These are phyloP conservation scores for Epinephelus fuscoguttatus DNA, from an alignment of 2,113 vertebrate genomes.

Conservation along the genomic window DNA sequence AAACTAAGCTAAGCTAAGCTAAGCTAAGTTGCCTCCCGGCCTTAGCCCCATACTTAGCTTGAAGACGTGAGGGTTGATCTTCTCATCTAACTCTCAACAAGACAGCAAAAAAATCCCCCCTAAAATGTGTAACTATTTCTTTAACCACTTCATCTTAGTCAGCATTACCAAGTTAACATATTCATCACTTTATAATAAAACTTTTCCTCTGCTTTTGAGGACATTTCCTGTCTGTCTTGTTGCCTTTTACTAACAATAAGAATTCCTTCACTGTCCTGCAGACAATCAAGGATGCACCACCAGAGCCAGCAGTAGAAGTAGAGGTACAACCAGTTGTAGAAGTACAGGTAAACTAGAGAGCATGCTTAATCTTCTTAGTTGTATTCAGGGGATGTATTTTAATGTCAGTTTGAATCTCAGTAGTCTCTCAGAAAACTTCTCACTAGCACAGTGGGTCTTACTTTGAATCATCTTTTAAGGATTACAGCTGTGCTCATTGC, in stretches of 20 bases:
- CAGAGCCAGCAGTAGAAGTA: constrained; percentile 28
- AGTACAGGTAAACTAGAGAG: constrained; percentile 44
- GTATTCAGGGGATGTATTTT: background rate
- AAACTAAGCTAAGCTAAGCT: background rate
- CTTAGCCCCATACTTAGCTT: background rate
- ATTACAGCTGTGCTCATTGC: constrained; percentile 8
- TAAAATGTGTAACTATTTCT: background rate
- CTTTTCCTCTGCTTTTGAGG: background rate
- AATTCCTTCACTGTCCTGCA: constrained; percentile 53
- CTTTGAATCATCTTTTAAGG: background rate
- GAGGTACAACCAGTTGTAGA: constrained; percentile 48
- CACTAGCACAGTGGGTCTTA: background rate
- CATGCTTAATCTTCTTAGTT: background rate
- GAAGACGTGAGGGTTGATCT: background rate
- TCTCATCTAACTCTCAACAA: background rate
- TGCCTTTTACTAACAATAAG: constrained; percentile 31
- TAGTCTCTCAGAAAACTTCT: background rate
- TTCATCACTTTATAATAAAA: background rate
- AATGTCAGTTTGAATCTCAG: background rate
- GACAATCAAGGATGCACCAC: constrained; percentile 42
- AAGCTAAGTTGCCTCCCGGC: background rate
- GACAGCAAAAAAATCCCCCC: background rate
- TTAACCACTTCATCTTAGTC: constrained; percentile 5
- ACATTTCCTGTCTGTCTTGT: background rate
- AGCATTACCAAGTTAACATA: constrained; percentile 25